A percentile compares a stretch with the other conserved stretches of the same genome.
These are phyloP conservation scores for Nestor notabilis DNA, from an alignment of 2,113 vertebrate species.

Conservation along the genomic window DNA sequence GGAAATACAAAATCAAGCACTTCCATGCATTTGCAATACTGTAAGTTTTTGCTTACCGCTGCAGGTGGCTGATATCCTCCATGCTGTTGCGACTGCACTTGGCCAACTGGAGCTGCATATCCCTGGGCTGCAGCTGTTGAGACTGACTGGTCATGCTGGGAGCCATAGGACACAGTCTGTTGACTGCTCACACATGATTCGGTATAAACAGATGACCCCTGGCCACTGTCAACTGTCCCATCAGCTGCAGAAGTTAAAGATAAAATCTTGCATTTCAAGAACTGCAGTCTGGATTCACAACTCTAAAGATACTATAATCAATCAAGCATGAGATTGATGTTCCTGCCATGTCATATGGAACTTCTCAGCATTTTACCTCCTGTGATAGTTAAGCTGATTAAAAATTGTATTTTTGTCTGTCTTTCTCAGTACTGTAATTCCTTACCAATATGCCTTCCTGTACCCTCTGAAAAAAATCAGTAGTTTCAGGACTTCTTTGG, in stretches of 20 bases:
- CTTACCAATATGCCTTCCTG: not conserved
- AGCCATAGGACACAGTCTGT: constrained; percentile 86
- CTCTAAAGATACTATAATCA: not conserved
- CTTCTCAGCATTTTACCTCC: not conserved
- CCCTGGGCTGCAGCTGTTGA: constrained; percentile 72
- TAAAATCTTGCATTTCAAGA: not conserved
- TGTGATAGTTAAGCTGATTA: not conserved
- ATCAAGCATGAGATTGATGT: not conserved
- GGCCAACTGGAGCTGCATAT: constrained; percentile 70
- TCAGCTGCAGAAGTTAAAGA: constrained; percentile 78
- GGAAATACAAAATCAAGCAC: not conserved
- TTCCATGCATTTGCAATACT: not conserved
- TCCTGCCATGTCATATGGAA: not conserved
- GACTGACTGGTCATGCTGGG: constrained; percentile 80
- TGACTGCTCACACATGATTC: constrained; percentile 87
- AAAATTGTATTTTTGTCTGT: not conserved
- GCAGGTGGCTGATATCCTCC: constrained; percentile 80
- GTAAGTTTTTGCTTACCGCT: constrained; percentile 82
- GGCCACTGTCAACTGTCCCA: constrained; percentile 88
- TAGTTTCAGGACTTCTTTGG: not conserved
- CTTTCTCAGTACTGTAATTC: not conserved
- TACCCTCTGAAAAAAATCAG: not conserved
- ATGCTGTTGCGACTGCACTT: constrained; percentile 75
- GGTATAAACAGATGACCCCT: constrained; percentile 90
- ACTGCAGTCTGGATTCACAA: not conserved